Percentiles rank a stretch among this genome's conserved stretches.
phyloP scores from a whole-genome alignment of 1,140 invertebrate genomes.

The Idris sp. region DNA sequence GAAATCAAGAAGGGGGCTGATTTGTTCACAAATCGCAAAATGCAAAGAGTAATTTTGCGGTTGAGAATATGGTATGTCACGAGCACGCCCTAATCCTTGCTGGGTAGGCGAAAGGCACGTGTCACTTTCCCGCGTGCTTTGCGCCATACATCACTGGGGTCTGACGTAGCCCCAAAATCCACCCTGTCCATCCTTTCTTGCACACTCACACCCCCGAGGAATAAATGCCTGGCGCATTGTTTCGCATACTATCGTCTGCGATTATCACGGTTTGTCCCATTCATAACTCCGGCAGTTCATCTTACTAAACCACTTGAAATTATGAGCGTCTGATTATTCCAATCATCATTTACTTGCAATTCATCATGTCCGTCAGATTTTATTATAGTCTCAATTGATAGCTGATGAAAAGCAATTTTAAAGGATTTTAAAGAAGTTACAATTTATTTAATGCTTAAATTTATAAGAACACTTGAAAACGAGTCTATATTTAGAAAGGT shows the following conservation, averaged over 20 bases:
- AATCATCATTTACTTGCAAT: constrained; percentile 24
- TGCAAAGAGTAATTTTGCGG: constrained; percentile 52
- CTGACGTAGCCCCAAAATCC: constrained; percentile 59
- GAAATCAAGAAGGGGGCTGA: constrained; percentile 32
- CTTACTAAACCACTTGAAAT: constrained; percentile 39
- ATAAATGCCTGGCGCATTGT: constrained; percentile 57
- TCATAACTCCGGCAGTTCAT: constrained; percentile 40
- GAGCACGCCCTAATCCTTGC: constrained; percentile 56
- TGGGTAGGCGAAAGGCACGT: constrained; percentile 57
- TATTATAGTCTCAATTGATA: constrained; percentile 3
- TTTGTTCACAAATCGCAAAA: constrained; percentile 55
- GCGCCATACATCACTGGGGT: constrained; percentile 60
- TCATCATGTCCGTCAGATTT: constrained; percentile 30
- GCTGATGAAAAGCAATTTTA: no score
- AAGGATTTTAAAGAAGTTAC: no score
- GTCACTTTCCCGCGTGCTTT: constrained; percentile 61
- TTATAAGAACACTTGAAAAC: no score
- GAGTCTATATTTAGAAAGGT: no score
- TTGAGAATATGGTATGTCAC: constrained; percentile 58
- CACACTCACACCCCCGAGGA: constrained; percentile 22
- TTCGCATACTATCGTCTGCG: constrained; percentile 58
- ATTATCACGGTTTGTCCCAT: constrained; percentile 56
- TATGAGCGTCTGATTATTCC: constrained; percentile 27
- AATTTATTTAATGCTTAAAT: no score
- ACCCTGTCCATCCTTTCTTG: constrained; percentile 49